Conservation (phyloP, 2,113 vertebrate species). For the Microcebus jonahi region DNA sequence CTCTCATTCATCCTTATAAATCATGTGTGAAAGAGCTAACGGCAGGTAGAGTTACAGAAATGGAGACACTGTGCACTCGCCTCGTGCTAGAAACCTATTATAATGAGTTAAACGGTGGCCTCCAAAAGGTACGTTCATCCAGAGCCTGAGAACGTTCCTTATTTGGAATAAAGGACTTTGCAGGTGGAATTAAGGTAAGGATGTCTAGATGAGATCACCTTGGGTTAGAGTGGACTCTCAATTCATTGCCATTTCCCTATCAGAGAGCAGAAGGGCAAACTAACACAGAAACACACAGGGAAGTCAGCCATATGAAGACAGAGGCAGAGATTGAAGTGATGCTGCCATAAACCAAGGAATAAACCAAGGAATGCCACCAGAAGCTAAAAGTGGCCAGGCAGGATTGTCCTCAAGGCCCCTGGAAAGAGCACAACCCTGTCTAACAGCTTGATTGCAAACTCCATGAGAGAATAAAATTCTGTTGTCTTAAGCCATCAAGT, state of each 20-base stretch:
- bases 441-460: neutral
- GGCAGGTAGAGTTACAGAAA: neutral
- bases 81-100: neutral
- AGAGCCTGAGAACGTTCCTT: neutral
- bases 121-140: neutral
- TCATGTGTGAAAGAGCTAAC: neutral
- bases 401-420: neutral
- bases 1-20: neutral
- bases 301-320: neutral
- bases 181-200: neutral
- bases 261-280: neutral
- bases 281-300: neutral
- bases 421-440: neutral
- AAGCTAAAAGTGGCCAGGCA: neutral
- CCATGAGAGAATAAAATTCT: neutral
- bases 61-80: neutral
- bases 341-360: neutral
- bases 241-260: neutral
- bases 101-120: neutral
- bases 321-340: neutral
- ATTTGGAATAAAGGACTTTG: neutral
- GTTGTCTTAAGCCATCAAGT: neutral
- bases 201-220: neutral
- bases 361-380: too few relatives aligned
- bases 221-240: neutral